phyloP scores from a whole-genome alignment of 2,888 invertebrate species.

The Ophioninae sp. region DNA sequence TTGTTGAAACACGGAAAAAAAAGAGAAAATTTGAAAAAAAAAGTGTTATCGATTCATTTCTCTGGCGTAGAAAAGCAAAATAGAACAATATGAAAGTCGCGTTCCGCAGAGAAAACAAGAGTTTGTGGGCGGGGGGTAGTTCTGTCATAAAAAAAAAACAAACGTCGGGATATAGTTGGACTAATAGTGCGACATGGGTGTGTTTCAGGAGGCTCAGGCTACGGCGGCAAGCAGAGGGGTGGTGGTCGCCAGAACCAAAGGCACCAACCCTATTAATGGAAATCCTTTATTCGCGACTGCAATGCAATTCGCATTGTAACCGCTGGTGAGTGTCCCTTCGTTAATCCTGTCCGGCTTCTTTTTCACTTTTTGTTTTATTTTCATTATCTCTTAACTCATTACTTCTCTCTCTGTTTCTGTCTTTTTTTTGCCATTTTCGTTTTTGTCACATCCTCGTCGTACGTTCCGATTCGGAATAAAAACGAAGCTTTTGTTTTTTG shows the following conservation, averaged over 20 bases:
- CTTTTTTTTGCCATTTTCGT: conserved; percentile 53
- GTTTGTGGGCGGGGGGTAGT: conserved; percentile 57
- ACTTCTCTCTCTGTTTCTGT: no score
- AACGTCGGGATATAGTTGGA: conserved; percentile 67
- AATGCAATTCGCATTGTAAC: conserved; percentile 79
- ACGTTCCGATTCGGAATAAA: conserved; percentile 20
- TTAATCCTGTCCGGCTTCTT: conserved; percentile 64
- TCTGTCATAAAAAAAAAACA: conserved; percentile 60
- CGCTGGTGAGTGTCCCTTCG: conserved; percentile 79
- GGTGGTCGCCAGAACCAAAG: conserved; percentile 87
- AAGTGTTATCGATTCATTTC: conserved; percentile 54
- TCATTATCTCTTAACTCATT: no score
- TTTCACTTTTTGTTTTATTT: conserved; percentile 58
- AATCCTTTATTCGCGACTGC: conserved; percentile 78
- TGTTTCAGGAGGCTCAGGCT: conserved; percentile 84
- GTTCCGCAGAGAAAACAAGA: neutral
- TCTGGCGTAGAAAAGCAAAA: conserved; percentile 16
- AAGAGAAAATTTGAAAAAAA: no score
- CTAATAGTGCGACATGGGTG: conserved; percentile 77
- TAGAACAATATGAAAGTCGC: no score
- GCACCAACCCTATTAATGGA: conserved; percentile 92
- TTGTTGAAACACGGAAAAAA: conserved; percentile 30
- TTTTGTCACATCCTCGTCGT: conserved; percentile 41
- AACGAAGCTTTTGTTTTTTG: no score
- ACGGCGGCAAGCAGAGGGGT: conserved; percentile 93